phyloP scores from a whole-genome alignment of 1,140 invertebrate genomes.

The Metopolophium dirhodum region DNA sequence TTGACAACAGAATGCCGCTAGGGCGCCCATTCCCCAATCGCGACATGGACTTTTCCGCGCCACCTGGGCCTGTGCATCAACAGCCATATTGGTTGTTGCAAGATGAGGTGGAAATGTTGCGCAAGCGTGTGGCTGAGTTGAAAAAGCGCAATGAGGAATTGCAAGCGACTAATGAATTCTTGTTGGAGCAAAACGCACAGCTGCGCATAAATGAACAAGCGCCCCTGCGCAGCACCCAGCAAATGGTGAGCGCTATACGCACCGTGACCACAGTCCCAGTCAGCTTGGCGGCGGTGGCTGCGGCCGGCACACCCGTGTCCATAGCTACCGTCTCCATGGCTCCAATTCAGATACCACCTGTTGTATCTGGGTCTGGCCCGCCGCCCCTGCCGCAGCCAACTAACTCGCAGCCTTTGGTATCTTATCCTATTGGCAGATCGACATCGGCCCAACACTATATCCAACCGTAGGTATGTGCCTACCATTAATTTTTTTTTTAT shows the following conservation, averaged over 20 bases:
- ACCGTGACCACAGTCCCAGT: conserved; percentile 72
- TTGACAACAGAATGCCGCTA: conserved; percentile 50
- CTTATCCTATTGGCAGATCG: conserved; percentile 72
- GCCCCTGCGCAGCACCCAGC: conserved; percentile 62
- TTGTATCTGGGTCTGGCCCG: conserved; percentile 65
- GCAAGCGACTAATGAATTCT: conserved; percentile 81
- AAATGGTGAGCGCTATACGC: conserved; percentile 69
- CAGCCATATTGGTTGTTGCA: conserved; percentile 54
- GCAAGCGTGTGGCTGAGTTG: conserved; percentile 76
- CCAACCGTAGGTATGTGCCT: conserved; percentile 56
- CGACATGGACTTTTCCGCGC: conserved; percentile 50
- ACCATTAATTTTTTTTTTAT: conserved; percentile 36
- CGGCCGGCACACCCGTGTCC: conserved; percentile 65
- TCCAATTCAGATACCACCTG: conserved; percentile 67
- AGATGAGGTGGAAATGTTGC: conserved; percentile 74
- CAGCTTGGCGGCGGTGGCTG: conserved; percentile 67
- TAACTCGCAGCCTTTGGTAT: conserved; percentile 69
- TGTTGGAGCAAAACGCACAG: conserved; percentile 81
- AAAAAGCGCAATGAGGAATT: conserved; percentile 71
- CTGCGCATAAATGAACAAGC: conserved; percentile 70
- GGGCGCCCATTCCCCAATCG: conserved; percentile 52
- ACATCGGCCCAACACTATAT: conserved; percentile 57
- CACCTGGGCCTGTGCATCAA: conserved; percentile 49
- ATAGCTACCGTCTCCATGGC: conserved; percentile 69
- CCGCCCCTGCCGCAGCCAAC: conserved; percentile 63